Percentiles rank a stretch among this genome's conserved stretches.
Evolutionary conservation across 2,113 vertebrate genomes (phyloP).

Genomic region (Rhipidura dahli): DNA sequence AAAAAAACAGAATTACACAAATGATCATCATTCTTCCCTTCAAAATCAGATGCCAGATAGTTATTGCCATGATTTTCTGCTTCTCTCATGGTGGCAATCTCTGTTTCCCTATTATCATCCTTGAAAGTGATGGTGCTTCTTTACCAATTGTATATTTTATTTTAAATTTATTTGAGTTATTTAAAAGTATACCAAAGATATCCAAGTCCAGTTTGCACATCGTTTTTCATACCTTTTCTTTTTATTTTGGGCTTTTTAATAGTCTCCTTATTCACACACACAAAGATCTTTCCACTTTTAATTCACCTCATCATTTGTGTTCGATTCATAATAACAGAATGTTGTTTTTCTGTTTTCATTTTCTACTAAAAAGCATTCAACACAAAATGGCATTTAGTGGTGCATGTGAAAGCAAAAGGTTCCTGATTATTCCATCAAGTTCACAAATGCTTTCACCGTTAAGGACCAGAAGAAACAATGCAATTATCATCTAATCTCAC

Average conservation of each 20-base stretch:
- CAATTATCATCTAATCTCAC: neutral
- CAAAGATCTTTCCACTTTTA: constrained; percentile 8
- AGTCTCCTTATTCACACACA: neutral
- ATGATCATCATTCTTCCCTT: neutral
- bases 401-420: neutral
- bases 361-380: neutral
- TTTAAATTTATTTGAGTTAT: neutral
- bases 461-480: neutral
- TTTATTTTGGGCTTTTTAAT: constrained; percentile 26
- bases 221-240: constrained; percentile 7
- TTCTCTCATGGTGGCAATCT: neutral
- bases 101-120: neutral
- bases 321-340: neutral
- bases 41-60: constrained; percentile 18
- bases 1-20: neutral
- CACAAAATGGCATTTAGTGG: neutral
- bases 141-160: neutral
- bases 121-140: neutral
- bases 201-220: neutral
- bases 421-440: neutral
- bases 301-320: neutral
- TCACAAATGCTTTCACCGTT: neutral
- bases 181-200: constrained; percentile 12
- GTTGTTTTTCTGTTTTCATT: neutral
- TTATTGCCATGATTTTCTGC: neutral